Evolutionary conservation across 1,140 invertebrate genomes (phyloP).

Genomic region (Cyrtorhinus lividipennis): DNA sequence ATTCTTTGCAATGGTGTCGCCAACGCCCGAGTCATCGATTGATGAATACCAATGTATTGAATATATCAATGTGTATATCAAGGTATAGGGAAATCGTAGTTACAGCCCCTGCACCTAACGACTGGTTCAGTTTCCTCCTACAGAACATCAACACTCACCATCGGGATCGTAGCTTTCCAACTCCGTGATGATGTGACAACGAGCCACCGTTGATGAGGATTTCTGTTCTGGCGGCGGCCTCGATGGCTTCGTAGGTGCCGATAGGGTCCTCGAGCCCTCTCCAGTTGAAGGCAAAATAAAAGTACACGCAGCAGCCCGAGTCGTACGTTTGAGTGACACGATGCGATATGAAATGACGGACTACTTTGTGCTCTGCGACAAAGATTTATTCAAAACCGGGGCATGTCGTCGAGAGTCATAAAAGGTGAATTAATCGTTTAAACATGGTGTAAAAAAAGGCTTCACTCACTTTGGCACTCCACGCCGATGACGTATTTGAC

Average conservation of each 20-base stretch:
- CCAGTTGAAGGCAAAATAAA: constrained; percentile 91
- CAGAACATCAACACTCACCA: no score
- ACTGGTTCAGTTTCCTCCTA: no score
- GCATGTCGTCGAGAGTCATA: no score
- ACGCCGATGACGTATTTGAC: constrained; percentile 66
- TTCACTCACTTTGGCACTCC: constrained; percentile 48
- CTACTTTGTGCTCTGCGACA: constrained; percentile 39
- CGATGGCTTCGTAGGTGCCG: constrained; percentile 65
- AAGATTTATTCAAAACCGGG: constrained; percentile 18
- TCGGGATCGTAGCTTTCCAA: constrained; percentile 79
- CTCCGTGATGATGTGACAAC: constrained; percentile 91
- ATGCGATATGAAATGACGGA: constrained; percentile 53
- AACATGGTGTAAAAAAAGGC: constrained; percentile 8
- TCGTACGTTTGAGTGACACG: constrained; percentile 95
- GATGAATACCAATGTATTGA: no score
- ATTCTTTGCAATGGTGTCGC: no score
- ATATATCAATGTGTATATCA: no score
- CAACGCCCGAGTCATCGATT: no score
- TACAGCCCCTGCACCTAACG: no score
- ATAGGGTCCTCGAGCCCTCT: constrained; percentile 52
- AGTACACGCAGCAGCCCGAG: constrained; percentile 92
- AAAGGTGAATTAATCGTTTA: no score
- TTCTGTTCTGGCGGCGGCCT: constrained; percentile 74
- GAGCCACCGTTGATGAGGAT: constrained; percentile 81
- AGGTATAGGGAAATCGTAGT: no score